Percentiles rank a stretch among this genome's conserved stretches.
These are phyloP conservation scores for Drosophila ogumai DNA, from an alignment of 1,140 invertebrate genomes.

Conservation along the genomic window DNA sequence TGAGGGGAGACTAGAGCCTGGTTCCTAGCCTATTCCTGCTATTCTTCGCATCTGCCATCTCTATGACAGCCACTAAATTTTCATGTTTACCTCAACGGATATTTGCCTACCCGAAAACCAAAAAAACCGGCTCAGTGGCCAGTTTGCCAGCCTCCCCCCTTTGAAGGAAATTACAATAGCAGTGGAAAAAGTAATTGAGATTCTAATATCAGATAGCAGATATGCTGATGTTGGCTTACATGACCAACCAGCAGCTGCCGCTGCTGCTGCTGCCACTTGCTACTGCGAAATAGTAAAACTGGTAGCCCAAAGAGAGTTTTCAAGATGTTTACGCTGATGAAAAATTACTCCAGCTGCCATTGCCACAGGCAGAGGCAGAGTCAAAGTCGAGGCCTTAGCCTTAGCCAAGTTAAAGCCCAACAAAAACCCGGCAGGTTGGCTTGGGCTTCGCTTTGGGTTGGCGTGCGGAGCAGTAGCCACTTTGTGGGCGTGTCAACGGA, in stretches of 20 bases:
- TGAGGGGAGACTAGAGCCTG: background rate
- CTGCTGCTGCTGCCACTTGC: slow-evolving; percentile 28
- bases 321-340: slow-evolving; percentile 74
- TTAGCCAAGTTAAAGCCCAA: slow-evolving; percentile 16
- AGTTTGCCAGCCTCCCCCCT: slow-evolving; percentile 39
- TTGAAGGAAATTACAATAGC: slow-evolving; percentile 53
- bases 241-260: slow-evolving; percentile 37
- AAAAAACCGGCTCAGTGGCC: slow-evolving; percentile 46
- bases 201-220: slow-evolving; percentile 79
- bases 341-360: slow-evolving; percentile 77
- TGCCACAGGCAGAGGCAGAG: slow-evolving; percentile 52
- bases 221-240: slow-evolving; percentile 66
- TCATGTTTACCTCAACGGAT: slow-evolving; percentile 46
- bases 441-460: background rate
- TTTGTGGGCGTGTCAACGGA: slow-evolving; percentile 46
- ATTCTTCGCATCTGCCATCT: slow-evolving; percentile 14
- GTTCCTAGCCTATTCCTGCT: slow-evolving; percentile 5
- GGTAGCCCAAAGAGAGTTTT: slow-evolving; percentile 69
- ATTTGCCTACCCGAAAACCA: slow-evolving; percentile 53
- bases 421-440: slow-evolving; percentile 22
- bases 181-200: slow-evolving; percentile 80
- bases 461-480: slow-evolving; percentile 32
- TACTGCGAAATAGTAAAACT: slow-evolving; percentile 45
- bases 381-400: slow-evolving; percentile 10
- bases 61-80: slow-evolving; percentile 54